phyloP scores from a whole-genome alignment of 2,888 invertebrate species.

The Iselma pallidipennis region DNA sequence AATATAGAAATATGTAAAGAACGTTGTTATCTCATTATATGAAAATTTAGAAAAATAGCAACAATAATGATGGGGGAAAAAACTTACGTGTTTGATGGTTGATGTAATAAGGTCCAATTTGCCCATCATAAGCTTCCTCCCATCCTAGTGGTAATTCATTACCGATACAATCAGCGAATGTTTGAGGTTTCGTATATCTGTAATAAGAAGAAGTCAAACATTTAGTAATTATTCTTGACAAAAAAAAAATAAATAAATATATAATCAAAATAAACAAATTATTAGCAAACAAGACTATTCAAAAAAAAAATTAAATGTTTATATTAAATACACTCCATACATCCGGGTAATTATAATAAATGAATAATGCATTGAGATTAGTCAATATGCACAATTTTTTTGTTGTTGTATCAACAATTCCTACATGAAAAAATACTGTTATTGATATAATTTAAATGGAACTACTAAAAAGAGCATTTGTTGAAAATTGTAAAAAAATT shows the following conservation, averaged over 20 bases:
- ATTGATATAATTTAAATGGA: neutral
- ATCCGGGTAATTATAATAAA: constrained; percentile 24
- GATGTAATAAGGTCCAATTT: constrained; percentile 95
- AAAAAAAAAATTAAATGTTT: constrained; percentile 17
- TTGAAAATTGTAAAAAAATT: no score
- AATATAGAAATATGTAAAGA: no score
- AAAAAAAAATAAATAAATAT: no score
- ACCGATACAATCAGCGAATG: constrained; percentile 97
- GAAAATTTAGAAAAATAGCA: neutral
- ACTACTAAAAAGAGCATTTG: neutral
- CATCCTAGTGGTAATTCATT: constrained; percentile 97
- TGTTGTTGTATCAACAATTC: constrained; percentile 12
- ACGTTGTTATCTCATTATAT: neutral
- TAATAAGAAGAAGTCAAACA: constrained; percentile 55
- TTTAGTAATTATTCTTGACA: no score
- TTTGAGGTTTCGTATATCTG: constrained; percentile 96
- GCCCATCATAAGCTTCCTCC: constrained; percentile 94
- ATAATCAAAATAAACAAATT: no score
- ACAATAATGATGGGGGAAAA: neutral
- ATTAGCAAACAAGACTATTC: no score
- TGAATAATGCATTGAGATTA: constrained; percentile 19
- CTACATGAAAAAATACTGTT: constrained; percentile 3
- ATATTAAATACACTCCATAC: constrained; percentile 12
- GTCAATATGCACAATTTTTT: neutral
- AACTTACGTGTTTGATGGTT: constrained; percentile 95